Percentiles rank a stretch among this genome's conserved stretches.
Evolutionary conservation across 2,113 vertebrate species (phyloP).

Genomic region (Condylura cristata): DNA sequence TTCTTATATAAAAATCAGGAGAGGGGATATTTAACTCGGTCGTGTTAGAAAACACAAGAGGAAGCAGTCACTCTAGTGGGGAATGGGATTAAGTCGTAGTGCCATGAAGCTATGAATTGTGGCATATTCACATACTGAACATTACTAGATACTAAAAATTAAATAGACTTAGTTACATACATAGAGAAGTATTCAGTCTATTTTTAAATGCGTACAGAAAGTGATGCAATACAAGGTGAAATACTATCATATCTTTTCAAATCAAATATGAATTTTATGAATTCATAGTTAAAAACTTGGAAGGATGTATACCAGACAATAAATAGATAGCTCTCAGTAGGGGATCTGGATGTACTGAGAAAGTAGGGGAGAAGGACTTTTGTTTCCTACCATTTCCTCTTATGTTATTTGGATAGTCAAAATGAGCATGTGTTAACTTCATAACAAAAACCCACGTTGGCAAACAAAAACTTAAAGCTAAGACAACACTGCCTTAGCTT

Average conservation of each 20-base stretch:
- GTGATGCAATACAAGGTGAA: not conserved
- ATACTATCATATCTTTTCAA: not conserved
- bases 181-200: fast-evolving
- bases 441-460: not conserved
- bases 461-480: not conserved
- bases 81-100: no score
- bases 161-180: not conserved
- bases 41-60: not conserved
- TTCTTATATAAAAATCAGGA: not conserved
- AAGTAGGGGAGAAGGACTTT: not conserved
- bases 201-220: not conserved
- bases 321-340: no score
- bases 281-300: not conserved
- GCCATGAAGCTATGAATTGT: no score
- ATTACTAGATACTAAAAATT: not conserved
- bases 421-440: not conserved
- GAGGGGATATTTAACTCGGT: not conserved
- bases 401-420: not conserved
- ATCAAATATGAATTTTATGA: no score
- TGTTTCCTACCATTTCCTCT: not conserved
- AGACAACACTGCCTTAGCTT: not conserved
- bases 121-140: fast-evolving
- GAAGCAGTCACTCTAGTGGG: no score
- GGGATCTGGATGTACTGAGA: fast-evolving
- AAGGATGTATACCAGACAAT: not conserved